A percentile compares a stretch with the other conserved stretches of the same genome.
These are phyloP conservation scores for Oikopleura albicans DNA, from an alignment of 23 tunicate species.

Conservation along the genomic window DNA sequence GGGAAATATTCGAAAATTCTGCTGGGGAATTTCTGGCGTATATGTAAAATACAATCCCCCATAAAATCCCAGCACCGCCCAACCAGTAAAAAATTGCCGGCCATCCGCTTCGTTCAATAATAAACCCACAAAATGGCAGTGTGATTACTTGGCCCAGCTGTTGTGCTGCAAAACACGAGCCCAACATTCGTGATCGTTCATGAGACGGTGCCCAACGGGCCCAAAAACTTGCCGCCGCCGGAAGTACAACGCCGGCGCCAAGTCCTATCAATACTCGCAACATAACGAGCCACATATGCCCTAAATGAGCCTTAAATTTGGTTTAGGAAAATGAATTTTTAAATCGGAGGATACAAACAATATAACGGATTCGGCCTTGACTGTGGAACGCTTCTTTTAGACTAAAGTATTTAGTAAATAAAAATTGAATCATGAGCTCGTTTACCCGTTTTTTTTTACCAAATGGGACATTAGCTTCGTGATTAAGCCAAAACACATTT, in stretches of 20 bases:
- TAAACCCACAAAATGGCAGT: conserved; percentile 56
- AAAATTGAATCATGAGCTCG: no score
- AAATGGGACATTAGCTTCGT: no score
- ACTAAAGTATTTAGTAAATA: no score
- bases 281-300: conserved; percentile 24
- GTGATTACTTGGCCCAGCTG: conserved; percentile 71
- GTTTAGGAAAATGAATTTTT: no score
- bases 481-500: no score
- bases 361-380: no score
- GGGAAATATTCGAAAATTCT: conserved; percentile 37
- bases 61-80: conserved; percentile 37
- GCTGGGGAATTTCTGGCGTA: conserved; percentile 38
- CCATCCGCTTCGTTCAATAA: conserved; percentile 87
- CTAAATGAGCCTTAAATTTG: not conserved
- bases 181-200: conserved; percentile 44
- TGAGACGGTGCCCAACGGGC: conserved; percentile 72
- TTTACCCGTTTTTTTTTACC: no score
- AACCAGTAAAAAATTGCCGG: conserved; percentile 79
- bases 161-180: conserved; percentile 53
- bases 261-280: conserved; percentile 60
- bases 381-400: no score
- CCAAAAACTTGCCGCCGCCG: conserved; percentile 92
- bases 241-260: conserved; percentile 86
- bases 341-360: no score
- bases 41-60: conserved; percentile 53